phyloP scores from a whole-genome alignment of 2,888 invertebrate species.

The Heliconius aoede region DNA sequence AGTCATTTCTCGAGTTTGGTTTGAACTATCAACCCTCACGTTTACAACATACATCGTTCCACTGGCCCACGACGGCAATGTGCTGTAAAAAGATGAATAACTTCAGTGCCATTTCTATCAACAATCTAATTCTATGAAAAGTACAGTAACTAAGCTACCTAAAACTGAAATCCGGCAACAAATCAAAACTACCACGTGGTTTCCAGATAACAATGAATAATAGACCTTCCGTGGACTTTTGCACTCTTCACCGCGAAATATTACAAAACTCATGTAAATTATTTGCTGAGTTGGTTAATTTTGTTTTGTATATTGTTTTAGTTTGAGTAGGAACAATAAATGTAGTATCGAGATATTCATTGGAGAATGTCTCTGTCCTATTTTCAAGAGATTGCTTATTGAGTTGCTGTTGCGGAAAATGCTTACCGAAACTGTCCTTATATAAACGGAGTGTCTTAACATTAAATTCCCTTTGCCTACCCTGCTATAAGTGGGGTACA shows the following conservation, averaged over 20 bases:
- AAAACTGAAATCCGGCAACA: conserved; percentile 30
- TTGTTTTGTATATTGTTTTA: background rate
- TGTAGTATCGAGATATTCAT: too few relatives aligned
- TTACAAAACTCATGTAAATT: background rate
- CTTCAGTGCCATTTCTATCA: background rate
- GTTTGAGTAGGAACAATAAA: background rate
- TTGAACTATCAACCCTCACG: too few relatives aligned
- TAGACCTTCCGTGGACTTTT: conserved; percentile 20
- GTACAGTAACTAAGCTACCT: conserved; percentile 15
- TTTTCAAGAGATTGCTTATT: too few relatives aligned
- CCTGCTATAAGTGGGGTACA: too few relatives aligned
- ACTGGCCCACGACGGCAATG: background rate
- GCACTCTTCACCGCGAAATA: conserved; percentile 18
- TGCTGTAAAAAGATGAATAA: background rate
- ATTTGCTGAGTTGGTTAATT: too few relatives aligned
- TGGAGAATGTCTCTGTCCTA: too few relatives aligned
- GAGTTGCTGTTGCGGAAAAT: too few relatives aligned
- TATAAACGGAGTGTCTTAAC: too few relatives aligned
- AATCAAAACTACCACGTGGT: conserved; percentile 31
- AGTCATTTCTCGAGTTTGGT: too few relatives aligned
- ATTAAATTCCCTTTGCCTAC: too few relatives aligned
- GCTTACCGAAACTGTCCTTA: too few relatives aligned
- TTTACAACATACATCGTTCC: too few relatives aligned
- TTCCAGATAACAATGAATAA: conserved; percentile 33
- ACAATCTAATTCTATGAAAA: background rate